Evolutionary conservation across 2,797 vertebrate species (phyloP), one percentile per base, ranked within the genome.

Genomic region (Gephyroberyx darwinii): DNA sequence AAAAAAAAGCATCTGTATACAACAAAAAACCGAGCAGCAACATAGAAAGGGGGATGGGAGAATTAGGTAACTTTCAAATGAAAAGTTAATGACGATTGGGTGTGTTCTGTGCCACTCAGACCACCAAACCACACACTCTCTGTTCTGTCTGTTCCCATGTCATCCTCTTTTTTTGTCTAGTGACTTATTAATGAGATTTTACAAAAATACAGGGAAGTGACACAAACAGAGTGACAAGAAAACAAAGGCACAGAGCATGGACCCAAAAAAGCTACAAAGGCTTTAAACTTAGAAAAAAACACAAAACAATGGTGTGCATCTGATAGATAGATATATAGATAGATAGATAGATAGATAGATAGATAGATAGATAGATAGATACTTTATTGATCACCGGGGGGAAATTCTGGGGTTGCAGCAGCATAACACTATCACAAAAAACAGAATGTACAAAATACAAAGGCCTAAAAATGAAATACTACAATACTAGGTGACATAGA

Each of bases 271-370:
- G 20, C 26, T 10, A 52, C 7, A 48, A 12, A 13, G 41, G 45
- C 45, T 2, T 48, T 48, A 2, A 17, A 48, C 45, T 48, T 41
- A 41, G 3, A 41, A 41, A 41, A n/a, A 48, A 48, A 4, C 4
- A n/a, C 1, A 48, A 48, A 48, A n/a, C 2, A 48, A 95, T 95
- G 79, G 95, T 95, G 20, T 94, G 92, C 0, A 95, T 95, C 52
- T 95, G n/a, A 26, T 26, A 26, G 26, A 26, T 26, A 26, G 26
- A 26, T 26, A 26, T 2, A 26, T 26, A 26, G 26, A 26, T 26
- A 26, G 26, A 26, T 26, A 26, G 26, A 26, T 26, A 26, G 26
- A 26, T 26, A 26, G 26, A 26, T 26, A 26, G 26, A 26, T 26
- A 26, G 26, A 26, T 26, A 26, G 26, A 26, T 26, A 26, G 26